Base-by-base conservation (phyloP, 2,888 invertebrate genomes). In the Chloroclystis v-ata region DNA sequence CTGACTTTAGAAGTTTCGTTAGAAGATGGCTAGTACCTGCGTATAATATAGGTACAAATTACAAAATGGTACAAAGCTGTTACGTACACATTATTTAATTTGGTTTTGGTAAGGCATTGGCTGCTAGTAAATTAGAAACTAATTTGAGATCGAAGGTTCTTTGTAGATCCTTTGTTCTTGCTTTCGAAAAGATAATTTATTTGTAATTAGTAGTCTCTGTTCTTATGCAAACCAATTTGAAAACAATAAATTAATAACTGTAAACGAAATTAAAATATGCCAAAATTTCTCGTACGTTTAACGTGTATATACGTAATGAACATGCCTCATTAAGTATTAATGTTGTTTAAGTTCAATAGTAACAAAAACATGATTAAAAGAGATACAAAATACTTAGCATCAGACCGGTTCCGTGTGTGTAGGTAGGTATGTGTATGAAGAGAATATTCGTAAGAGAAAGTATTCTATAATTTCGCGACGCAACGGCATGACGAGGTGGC, bases 401-500 rank as follows among this genome's bases (percentile, higher is more conserved):
- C 12, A 29, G 25, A 26, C 11, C 11, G 13, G 26, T 26, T 11
- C 12, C 20, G 20, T 20, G 2, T 37, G n/a, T 11, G n/a, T n/a
- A n/a, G n/a, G n/a, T n/a, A n/a, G n/a, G n/a, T n/a, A n/a, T 29
- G 26, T 11, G 10, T 14, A 1, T 26, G n/a, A 5, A 9, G 11
- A 25, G 11, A 38, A 13, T 38, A 10, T 20, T 20, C 20, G 3
- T 20, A 3, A 40, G 30, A 25, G 32, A 12, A 44, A 37, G 7
- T 32, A 1, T 4, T 30, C 14, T 25, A 13, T 37, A 48, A 51
- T 52, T 60, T 59, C 46, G 39, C 13, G 7, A 5, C 4, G 0
- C 2, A 28, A 20, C 1, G 24, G 43, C 45, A 52, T 48, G 86
- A 87, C 86, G 87, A 87, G 87, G 87, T 89, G 89, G 88, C 88